Evolutionary conservation across 2,888 invertebrate species (phyloP).

Genomic region (Stenolophus ochropezus): DNA sequence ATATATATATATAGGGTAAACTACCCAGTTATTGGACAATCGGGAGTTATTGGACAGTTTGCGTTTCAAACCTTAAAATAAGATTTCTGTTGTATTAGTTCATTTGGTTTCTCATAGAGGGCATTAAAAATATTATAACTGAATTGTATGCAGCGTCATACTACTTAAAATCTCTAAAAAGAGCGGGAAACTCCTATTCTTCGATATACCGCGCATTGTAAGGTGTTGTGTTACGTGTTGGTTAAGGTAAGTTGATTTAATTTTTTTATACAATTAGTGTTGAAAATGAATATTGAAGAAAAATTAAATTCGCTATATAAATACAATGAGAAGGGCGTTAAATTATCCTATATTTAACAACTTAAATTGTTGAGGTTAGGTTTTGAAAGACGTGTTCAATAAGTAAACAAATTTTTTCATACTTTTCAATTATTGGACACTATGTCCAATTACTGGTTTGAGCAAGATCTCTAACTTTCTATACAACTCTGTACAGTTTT

Average conservation of each 20-base stretch:
- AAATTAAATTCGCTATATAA: too few species aligned
- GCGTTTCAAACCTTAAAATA: neutral
- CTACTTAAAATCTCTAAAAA: too few species aligned
- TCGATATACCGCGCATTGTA: too few species aligned
- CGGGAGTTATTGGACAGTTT: neutral
- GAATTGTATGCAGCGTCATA: too few species aligned
- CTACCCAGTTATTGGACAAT: slow-evolving; percentile 1
- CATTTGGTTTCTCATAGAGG: neutral
- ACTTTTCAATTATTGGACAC: slow-evolving; percentile 15
- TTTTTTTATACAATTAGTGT: too few species aligned
- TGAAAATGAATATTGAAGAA: too few species aligned
- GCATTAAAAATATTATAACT: neutral
- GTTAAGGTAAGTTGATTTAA: too few species aligned
- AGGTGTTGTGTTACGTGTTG: too few species aligned
- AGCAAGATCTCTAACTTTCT: neutral
- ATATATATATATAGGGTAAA: too few species aligned
- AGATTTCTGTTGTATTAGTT: slow-evolving; percentile 5
- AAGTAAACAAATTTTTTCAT: slow-evolving; percentile 1
- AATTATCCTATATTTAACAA: too few species aligned
- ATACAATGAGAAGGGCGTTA: too few species aligned
- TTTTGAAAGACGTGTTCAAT: neutral
- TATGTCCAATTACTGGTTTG: slow-evolving; percentile 14
- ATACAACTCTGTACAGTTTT: neutral
- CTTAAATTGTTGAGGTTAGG: neutral
- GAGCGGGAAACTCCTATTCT: too few species aligned